Base-by-base conservation (phyloP, 1,140 invertebrate genomes). In the Chlorops oryzae region DNA sequence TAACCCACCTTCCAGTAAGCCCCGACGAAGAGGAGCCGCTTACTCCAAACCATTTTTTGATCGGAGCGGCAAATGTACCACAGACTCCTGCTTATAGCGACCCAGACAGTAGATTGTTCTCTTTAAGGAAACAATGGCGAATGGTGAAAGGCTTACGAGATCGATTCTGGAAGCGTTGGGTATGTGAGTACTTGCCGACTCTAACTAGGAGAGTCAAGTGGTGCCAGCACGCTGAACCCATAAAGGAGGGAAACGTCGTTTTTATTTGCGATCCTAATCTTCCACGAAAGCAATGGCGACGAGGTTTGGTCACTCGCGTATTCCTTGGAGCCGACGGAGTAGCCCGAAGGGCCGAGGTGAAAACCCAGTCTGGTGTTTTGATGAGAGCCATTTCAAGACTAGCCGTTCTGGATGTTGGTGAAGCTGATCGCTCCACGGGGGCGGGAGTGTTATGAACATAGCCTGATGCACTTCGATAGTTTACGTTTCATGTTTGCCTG, bases 1-100 rank as follows among this genome's bases (percentile, higher is more conserved):
- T 66, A 6, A 59, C 55, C 2, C 54, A 64, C 13, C 54, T 69
- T 5, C 57, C 47, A 44, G 47, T 58, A 1, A 47, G 62, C 28
- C 57, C 60, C 4, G 48, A 54, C 35, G 59, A 70, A 27, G 38
- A 51, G 1, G 49, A 57, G 18, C 38, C 47, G 23, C 25, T 55
- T 23, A 51, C 50, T 18, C 54, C 44, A 12, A 55, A 50, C 12
- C 40, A 48, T 48, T 52, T 51, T 10, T 23, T 50, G 17, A 3
- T 50, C 9, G 54, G 41, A 7, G 7, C 24, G 9, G 17, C 34
- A 1, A 51, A 45, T 22, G 32, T 42, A 5, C 37, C 40, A 24
- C 32, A 28, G n/a, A 42, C 38, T 15, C 37, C 39, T n/a, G 18
- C 32, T 12, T 15, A 20, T 9, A 18, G 34, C 10, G 23, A 41